phyloP scores from a whole-genome alignment of 2,113 vertebrate genomes.

The Coptodon rendalli region DNA sequence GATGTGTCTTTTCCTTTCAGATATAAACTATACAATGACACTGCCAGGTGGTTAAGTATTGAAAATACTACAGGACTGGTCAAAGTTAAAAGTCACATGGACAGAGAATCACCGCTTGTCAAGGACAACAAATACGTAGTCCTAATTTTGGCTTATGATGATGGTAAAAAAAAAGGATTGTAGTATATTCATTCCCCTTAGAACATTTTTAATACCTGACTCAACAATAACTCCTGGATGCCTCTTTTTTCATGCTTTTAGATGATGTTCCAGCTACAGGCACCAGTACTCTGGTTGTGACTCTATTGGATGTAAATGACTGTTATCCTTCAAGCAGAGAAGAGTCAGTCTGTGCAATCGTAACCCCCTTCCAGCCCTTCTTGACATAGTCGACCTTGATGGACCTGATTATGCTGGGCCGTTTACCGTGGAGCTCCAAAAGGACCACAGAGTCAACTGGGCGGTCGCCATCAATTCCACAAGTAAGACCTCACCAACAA shows the following conservation, averaged over 20 bases:
- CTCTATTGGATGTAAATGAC: no score
- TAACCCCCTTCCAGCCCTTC: no score
- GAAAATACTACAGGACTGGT: slow-evolving; percentile 69
- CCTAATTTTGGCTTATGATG: slow-evolving; percentile 75
- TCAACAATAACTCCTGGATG: background rate
- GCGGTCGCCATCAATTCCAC: no score
- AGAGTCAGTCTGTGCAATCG: no score
- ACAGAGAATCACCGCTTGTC: slow-evolving; percentile 71
- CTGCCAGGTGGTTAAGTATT: slow-evolving; percentile 74
- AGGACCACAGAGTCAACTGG: no score
- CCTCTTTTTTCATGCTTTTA: background rate
- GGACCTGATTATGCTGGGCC: no score
- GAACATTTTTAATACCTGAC: no score
- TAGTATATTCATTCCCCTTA: background rate
- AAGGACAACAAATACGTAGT: slow-evolving; percentile 77
- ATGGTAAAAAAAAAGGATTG: slow-evolving; percentile 58
- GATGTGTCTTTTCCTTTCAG: slow-evolving; percentile 35
- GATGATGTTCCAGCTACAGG: slow-evolving; percentile 57
- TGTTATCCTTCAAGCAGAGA: no score
- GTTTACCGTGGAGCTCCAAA: no score
- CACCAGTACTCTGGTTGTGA: slow-evolving; percentile 58
- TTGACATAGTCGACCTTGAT: no score
- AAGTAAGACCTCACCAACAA: no score
- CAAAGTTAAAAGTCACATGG: slow-evolving; percentile 64
- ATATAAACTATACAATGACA: slow-evolving; percentile 76